phyloP scores from a whole-genome alignment of 1,140 invertebrate genomes.

The Halyomorpha halys region DNA sequence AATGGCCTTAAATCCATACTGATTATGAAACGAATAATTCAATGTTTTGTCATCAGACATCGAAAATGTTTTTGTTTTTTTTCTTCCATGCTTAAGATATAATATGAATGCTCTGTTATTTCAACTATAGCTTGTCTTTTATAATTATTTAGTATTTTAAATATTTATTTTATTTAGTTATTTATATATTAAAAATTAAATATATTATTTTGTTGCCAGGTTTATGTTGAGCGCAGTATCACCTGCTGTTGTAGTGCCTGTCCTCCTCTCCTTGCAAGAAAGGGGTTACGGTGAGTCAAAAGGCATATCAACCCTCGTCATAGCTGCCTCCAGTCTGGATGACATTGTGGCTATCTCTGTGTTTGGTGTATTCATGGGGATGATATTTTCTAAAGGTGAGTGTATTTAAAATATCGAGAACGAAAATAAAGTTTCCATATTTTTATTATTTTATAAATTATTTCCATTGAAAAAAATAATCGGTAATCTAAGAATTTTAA shows the following conservation, averaged over 20 bases:
- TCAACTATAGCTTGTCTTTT: too few species aligned
- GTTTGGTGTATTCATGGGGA: slow-evolving; percentile 51
- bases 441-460: too few species aligned
- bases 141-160: too few species aligned
- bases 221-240: slow-evolving; percentile 60
- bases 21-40: too few species aligned
- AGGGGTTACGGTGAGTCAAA: slow-evolving; percentile 55
- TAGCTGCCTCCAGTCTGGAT: slow-evolving; percentile 66
- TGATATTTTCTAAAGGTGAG: slow-evolving; percentile 47
- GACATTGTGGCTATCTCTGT: slow-evolving; percentile 66
- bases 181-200: neutral
- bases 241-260: slow-evolving; percentile 66
- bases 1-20: too few species aligned
- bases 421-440: too few species aligned
- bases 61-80: too few species aligned
- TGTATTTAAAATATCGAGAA: neutral
- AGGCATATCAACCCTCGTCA: slow-evolving; percentile 65
- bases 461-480: too few species aligned
- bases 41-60: too few species aligned
- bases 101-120: too few species aligned
- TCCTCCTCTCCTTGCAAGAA: slow-evolving; percentile 52
- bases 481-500: too few species aligned
- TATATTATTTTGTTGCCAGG: slow-evolving; percentile 23
- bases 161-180: neutral
- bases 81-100: too few species aligned